Evolutionary conservation across 2,888 invertebrate genomes (phyloP).

Genomic region (Ryuthela nishihirai): DNA sequence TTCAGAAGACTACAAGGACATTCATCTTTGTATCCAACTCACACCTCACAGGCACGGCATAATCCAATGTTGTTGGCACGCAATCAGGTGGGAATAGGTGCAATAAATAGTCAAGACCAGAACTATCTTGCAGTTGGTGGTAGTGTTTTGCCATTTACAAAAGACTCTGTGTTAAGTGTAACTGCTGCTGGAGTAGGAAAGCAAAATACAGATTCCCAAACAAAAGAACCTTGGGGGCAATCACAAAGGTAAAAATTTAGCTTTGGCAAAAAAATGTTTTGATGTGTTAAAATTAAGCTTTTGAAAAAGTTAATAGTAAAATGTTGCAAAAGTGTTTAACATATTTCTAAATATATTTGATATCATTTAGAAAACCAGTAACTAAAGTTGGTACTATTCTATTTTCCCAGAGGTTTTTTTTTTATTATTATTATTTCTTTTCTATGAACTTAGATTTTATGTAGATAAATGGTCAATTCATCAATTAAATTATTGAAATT

Average conservation of each 20-base stretch:
- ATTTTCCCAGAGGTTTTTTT: too few species aligned
- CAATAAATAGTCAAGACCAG: conserved; percentile 36
- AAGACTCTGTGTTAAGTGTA: conserved; percentile 11
- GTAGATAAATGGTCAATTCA: too few species aligned
- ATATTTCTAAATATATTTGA: too few species aligned
- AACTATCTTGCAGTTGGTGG: conserved; percentile 26
- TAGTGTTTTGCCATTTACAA: conserved; percentile 16
- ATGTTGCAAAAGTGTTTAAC: too few species aligned
- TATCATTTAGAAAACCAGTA: too few species aligned
- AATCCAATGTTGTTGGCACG: conserved; percentile 22
- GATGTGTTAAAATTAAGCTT: too few species aligned
- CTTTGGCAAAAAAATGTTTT: too few species aligned
- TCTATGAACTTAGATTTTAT: too few species aligned
- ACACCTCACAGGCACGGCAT: conserved; percentile 23
- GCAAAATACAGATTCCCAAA: conserved; percentile 18
- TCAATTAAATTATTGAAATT: too few species aligned
- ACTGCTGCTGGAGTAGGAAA: conserved; percentile 4
- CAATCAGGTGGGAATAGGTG: conserved; percentile 19
- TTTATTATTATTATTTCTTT: too few species aligned
- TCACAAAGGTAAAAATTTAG: conserved; percentile 28
- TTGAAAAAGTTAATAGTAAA: too few species aligned
- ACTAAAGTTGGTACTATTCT: too few species aligned
- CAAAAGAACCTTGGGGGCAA: conserved; percentile 21
- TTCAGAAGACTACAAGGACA: conserved; percentile 12
- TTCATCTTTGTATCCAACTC: conserved; percentile 24